Percentiles rank a stretch among this genome's conserved stretches.
Evolutionary conservation across 2,797 vertebrate species (phyloP).

Genomic region (Glossophaga mutica): DNA sequence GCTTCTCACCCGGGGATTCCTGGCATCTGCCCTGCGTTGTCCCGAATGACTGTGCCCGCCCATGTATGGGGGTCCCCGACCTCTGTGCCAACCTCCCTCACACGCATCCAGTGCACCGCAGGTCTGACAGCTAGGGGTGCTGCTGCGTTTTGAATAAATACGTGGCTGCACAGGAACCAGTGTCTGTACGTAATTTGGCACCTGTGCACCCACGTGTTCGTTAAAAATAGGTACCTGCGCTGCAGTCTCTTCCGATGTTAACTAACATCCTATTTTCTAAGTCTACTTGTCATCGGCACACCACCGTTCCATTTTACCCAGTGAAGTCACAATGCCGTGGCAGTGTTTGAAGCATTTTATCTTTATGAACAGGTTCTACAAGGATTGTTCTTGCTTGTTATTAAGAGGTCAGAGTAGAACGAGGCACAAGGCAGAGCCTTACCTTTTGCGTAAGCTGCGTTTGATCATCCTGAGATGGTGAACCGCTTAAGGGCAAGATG

Average conservation of each 20-base stretch:
- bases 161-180: no score
- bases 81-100: no score
- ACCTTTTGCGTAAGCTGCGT: no score
- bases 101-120: neutral
- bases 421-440: accelerated
- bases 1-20: neutral
- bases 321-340: no score
- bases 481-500: no score
- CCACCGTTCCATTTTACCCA: neutral
- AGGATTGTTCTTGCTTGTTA: neutral
- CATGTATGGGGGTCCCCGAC: accelerated
- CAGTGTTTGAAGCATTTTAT: neutral
- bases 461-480: neutral
- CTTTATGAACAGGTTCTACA: neutral
- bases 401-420: neutral
- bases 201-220: no score
- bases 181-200: no score
- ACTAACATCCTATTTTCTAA: no score
- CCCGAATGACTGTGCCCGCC: no score
- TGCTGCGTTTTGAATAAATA: no score
- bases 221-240: no score
- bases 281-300: neutral
- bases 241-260: no score
- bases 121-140: neutral
- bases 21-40: neutral